Evolutionary conservation across 2,888 invertebrate genomes (phyloP).

Genomic region (Orchestes rusci): DNA sequence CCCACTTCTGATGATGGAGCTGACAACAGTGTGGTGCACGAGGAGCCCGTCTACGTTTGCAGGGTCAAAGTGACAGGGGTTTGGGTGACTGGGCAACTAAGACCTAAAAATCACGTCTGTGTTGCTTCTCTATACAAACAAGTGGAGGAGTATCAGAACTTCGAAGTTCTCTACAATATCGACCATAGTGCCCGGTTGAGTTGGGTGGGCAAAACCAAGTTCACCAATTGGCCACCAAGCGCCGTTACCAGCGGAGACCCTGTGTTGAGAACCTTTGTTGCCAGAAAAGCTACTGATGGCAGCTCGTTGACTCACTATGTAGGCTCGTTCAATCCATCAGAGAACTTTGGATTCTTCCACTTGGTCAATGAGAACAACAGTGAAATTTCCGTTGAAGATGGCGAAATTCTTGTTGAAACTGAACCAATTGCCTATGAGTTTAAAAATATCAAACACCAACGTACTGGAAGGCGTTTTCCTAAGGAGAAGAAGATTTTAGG

Average conservation of each 20-base stretch:
- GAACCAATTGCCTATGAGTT: constrained; percentile 74
- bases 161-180: constrained; percentile 70
- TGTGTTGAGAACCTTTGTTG: constrained; percentile 46
- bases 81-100: constrained; percentile 65
- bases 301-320: constrained; percentile 52
- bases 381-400: constrained; percentile 53
- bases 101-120: constrained; percentile 53
- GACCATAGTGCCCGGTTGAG: constrained; percentile 68
- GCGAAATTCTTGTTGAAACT: constrained; percentile 72
- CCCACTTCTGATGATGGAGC: constrained; percentile 50
- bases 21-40: constrained; percentile 38
- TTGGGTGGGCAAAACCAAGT: constrained; percentile 73
- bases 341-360: constrained; percentile 60
- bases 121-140: constrained; percentile 55
- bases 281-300: constrained; percentile 32
- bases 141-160: constrained; percentile 49
- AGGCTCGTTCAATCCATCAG: constrained; percentile 61
- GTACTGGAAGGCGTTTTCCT: constrained; percentile 41
- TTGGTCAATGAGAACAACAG: constrained; percentile 58
- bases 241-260: constrained; percentile 55
- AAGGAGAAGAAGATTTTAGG: constrained; percentile 38
- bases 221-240: constrained; percentile 57
- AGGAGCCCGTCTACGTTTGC: constrained; percentile 61
- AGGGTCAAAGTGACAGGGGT: constrained; percentile 64
- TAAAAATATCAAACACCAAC: constrained; percentile 42